Percentiles rank a stretch among this genome's conserved stretches.
phyloP scores from a whole-genome alignment of 2,888 invertebrate genomes.

The Agonopterix alstromeriana region DNA sequence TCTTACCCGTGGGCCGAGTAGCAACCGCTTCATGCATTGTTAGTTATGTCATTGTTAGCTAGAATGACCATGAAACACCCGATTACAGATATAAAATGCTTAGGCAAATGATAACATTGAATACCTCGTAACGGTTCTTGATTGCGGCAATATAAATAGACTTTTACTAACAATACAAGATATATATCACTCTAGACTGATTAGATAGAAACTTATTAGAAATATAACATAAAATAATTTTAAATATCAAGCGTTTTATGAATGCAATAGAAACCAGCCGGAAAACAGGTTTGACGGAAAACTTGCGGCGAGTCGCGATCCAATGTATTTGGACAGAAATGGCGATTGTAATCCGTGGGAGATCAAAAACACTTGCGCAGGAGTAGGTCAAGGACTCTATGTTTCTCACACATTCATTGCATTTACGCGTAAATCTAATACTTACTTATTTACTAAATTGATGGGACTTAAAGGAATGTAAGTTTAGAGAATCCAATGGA shows the following conservation, averaged over 20 bases:
- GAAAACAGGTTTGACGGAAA: constrained; percentile 27
- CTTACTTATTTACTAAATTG: no score
- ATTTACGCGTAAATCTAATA: constrained; percentile 1
- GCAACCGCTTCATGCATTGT: constrained; percentile 15
- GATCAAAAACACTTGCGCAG: constrained; percentile 18
- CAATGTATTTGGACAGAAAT: constrained; percentile 24
- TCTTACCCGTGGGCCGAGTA: constrained; percentile 5
- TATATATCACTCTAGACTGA: no score
- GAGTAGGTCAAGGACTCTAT: constrained; percentile 49
- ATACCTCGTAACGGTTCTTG: background rate
- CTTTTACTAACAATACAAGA: background rate
- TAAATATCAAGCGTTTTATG: no score
- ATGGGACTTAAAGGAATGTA: no score
- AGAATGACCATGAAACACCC: constrained; percentile 24
- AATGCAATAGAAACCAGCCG: constrained; percentile 14
- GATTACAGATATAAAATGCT: constrained; percentile 18
- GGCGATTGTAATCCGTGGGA: constrained; percentile 54
- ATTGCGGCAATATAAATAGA: constrained; percentile 1
- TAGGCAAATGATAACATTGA: constrained; percentile 21
- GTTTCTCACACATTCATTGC: constrained; percentile 44
- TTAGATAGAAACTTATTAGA: no score
- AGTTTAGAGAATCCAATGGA: no score
- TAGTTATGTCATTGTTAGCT: constrained; percentile 25
- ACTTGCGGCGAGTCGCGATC: constrained; percentile 14
- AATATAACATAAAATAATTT: no score